A percentile compares a stretch with the other conserved stretches of the same genome.
Evolutionary conservation across 92 coral and sea anemone species (phyloP).

Genomic region (Hydrozoanthus gracilis): DNA sequence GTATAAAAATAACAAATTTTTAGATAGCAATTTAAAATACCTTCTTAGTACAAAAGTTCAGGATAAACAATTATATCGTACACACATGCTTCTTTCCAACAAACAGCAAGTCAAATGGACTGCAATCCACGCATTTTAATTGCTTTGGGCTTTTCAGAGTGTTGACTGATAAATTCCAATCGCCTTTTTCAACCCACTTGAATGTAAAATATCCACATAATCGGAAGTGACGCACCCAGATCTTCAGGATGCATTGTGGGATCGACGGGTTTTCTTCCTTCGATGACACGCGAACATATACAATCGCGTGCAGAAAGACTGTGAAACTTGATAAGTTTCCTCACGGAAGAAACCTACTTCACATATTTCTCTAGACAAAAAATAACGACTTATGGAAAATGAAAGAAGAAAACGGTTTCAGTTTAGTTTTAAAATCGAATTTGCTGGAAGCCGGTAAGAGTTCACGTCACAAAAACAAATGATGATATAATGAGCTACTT

Average conservation of each 20-base stretch:
- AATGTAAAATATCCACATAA: conserved; percentile 22
- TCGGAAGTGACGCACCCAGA: conserved; percentile 40
- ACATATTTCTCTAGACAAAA: too few relatives aligned
- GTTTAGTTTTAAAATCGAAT: too few relatives aligned
- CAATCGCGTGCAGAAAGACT: not conserved
- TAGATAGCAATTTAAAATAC: not conserved
- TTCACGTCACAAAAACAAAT: too few relatives aligned
- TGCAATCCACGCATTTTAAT: not conserved
- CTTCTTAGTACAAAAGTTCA: not conserved
- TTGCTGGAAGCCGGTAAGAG: too few relatives aligned
- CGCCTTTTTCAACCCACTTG: conserved; percentile 9
- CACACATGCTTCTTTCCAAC: not conserved
- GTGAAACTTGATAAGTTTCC: not conserved
- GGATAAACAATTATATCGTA: not conserved
- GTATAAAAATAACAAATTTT: not conserved
- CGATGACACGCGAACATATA: not conserved
- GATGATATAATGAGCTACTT: too few relatives aligned
- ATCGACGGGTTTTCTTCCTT: not conserved
- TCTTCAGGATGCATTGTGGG: not conserved
- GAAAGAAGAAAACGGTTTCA: too few relatives aligned
- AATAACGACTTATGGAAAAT: too few relatives aligned
- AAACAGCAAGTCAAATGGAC: not conserved
- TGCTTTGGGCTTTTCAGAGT: not conserved
- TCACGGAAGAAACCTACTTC: not conserved
- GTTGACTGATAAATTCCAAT: not conserved